Base-by-base conservation (phyloP, 2,797 vertebrate genomes). In the Eulemur coronatus region DNA sequence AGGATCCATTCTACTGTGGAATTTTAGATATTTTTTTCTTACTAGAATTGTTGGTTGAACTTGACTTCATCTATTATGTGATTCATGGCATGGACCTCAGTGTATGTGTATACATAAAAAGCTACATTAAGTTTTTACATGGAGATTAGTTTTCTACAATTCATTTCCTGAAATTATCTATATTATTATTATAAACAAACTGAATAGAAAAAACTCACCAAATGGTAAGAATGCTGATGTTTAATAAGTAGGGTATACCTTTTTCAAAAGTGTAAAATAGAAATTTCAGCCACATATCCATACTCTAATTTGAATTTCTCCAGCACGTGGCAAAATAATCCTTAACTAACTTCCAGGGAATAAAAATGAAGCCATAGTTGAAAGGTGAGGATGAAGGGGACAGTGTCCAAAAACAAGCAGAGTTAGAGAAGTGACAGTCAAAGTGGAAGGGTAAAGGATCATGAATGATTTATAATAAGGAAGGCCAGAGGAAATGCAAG, bases 21-120 rank as follows among this genome's bases (percentile, higher is more conserved):
- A 70, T 75, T 95, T 95, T 92, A 89, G 72, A 80, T 92, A 50
- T 30, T 84, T 93, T 87, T 89, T 86, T 84, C 70, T 93, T 67
- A 61, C 13, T 76, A 52, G 7, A 95, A 82, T 38, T 91, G 8
- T 86, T 96, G 30, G 22, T 78, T 94, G 81, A 97, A 86, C 41
- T 65, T 95, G 26, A 11, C 38, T 85, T 96, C 35, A 75, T 93
- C 63, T 93, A 33, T 86, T 90, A 65, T 41, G 7, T 38, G 57
- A 86, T 91, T 92, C 35, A 57, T 89, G 52, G 41, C 75, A 55
- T 67, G 20, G 28, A 65, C 10, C 35, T 90, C 81, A 57, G 5
- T 48, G 15, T 73, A 26, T 73, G 0, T 84, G 50, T 28, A n/a
- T 76, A 73, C 24, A n/a, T 50, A 22, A 91, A 91, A 85, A 65